These are phyloP conservation scores for Piliocolobus tephrosceles DNA, from an alignment of 2,113 vertebrate species.

Conservation along the genomic window DNA sequence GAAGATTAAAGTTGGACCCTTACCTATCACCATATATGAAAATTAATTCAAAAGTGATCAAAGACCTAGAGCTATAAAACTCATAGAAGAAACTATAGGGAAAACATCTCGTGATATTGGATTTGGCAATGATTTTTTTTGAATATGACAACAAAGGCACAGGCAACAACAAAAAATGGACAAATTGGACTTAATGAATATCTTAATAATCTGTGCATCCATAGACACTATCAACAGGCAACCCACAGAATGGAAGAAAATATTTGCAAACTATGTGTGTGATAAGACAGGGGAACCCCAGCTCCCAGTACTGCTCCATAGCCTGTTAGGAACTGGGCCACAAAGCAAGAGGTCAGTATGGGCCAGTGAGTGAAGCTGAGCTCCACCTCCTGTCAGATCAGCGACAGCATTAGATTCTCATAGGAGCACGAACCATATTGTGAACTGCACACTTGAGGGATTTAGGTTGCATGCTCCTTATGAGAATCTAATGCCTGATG, in stretches of 20 bases:
- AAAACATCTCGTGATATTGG: background rate
- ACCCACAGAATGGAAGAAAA: background rate
- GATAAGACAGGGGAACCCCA: too few species aligned
- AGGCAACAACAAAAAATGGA: background rate
- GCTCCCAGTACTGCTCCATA: too few species aligned
- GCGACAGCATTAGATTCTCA: too few species aligned
- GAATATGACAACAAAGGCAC: background rate
- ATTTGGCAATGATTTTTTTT: constrained; percentile 2
- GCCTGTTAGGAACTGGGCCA: too few species aligned
- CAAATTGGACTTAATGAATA: background rate
- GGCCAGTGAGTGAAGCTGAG: too few species aligned
- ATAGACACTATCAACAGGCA: background rate
- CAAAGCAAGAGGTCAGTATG: too few species aligned
- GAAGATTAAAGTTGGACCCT: background rate
- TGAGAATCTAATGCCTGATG: too few species aligned
- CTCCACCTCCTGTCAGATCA: too few species aligned
- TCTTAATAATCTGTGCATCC: background rate
- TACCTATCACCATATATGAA: background rate
- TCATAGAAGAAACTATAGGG: background rate
- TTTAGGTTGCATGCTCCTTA: too few species aligned
- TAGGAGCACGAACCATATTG: too few species aligned
- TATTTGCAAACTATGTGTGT: too few species aligned
- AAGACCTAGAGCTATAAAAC: background rate
- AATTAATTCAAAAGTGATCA: background rate
- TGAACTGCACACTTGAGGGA: too few species aligned